Evolutionary conservation across 2,797 vertebrate species (phyloP).

Genomic region (Ispidina picta): DNA sequence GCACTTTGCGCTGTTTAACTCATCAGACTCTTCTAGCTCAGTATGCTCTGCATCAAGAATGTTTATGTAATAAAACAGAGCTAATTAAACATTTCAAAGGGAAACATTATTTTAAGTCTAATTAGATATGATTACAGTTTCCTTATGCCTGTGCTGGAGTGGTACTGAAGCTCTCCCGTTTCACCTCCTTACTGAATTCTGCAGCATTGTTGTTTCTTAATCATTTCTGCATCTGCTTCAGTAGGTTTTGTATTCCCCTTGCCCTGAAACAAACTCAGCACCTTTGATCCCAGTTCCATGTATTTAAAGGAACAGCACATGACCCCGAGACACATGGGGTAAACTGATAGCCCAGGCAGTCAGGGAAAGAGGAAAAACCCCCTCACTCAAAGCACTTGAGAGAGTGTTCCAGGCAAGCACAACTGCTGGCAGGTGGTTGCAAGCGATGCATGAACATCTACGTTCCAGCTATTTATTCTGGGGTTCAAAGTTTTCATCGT

Average conservation of each 20-base stretch:
- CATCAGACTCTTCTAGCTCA: conserved; percentile 68
- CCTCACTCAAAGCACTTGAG: not conserved
- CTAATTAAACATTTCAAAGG: conserved; percentile 86
- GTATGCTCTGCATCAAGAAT: conserved; percentile 72
- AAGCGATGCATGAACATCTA: accelerated
- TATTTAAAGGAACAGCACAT: not conserved
- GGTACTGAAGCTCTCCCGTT: conserved; percentile 48
- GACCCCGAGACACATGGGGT: not conserved
- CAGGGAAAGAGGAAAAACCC: not conserved
- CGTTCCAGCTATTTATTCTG: not conserved
- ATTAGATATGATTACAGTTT: conserved; percentile 82
- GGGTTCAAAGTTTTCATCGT: not conserved
- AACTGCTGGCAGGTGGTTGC: not conserved
- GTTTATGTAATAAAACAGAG: conserved; percentile 82
- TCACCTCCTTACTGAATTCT: conserved; percentile 30
- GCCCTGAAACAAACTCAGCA: not conserved
- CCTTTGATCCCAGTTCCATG: not conserved
- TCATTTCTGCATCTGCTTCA: conserved; percentile 15
- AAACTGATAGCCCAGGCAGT: not conserved
- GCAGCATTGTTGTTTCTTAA: conserved; percentile 42
- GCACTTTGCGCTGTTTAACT: conserved; percentile 70
- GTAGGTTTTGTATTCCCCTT: not conserved
- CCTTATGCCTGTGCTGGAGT: conserved; percentile 52
- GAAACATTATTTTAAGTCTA: conserved; percentile 84
- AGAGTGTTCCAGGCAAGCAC: not conserved